Percentiles rank a stretch among this genome's conserved stretches.
These are phyloP conservation scores for Sceloporus tristichus DNA, from an alignment of 2,113 vertebrate genomes.

Conservation along the genomic window DNA sequence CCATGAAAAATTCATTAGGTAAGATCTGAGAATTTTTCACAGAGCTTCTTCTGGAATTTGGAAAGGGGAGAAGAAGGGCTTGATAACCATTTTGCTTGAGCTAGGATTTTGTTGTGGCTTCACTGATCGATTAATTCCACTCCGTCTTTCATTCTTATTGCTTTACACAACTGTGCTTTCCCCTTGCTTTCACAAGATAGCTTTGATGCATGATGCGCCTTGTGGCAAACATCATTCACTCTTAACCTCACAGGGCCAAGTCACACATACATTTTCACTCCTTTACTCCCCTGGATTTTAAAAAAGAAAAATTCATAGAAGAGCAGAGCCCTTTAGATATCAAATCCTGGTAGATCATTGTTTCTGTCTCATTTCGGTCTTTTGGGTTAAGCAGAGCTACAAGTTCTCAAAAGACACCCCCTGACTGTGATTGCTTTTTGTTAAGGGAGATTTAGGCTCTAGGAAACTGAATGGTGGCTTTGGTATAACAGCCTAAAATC, in stretches of 20 bases:
- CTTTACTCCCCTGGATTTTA: not conserved
- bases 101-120: not conserved
- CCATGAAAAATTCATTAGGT: slow-evolving; percentile 32
- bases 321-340: too few relatives aligned
- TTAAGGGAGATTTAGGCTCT: too few relatives aligned
- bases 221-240: not conserved
- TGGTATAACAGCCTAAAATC: too few relatives aligned
- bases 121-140: slow-evolving; percentile 4
- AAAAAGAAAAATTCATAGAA: not conserved
- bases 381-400: too few relatives aligned
- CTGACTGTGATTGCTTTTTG: too few relatives aligned
- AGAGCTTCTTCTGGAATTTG: slow-evolving; percentile 23
- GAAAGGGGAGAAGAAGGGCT: not conserved
- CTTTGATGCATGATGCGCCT: not conserved
- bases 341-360: too few relatives aligned
- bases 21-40: slow-evolving; percentile 26
- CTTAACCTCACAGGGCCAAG: not conserved
- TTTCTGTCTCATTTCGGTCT: too few relatives aligned
- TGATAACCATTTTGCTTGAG: slow-evolving; percentile 1
- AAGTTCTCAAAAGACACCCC: too few relatives aligned
- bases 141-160: not conserved
- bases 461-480: too few relatives aligned
- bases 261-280: not conserved
- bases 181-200: not conserved
- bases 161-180: slow-evolving; percentile 17